phyloP scores from a whole-genome alignment of 2,113 vertebrate genomes.

The Motacilla alba region DNA sequence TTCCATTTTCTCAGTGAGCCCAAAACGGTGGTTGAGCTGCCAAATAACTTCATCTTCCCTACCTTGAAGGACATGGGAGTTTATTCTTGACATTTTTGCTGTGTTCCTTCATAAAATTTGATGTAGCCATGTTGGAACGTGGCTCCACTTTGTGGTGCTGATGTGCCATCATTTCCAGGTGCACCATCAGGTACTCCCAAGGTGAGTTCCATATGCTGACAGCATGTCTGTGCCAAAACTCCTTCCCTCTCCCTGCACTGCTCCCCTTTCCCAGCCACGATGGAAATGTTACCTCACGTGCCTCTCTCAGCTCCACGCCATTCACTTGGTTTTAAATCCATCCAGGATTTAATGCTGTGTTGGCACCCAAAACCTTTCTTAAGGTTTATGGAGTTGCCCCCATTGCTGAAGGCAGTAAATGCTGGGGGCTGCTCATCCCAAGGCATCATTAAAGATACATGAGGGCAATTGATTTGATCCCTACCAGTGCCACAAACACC shows the following conservation, averaged over 20 bases:
- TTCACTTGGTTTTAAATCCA: not conserved
- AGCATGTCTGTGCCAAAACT: not conserved
- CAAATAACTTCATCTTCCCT: not conserved
- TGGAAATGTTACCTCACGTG: not conserved
- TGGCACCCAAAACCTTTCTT: not conserved
- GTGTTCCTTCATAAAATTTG: not conserved
- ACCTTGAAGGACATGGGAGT: not conserved
- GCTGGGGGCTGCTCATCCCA: not conserved
- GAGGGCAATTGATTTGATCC: not conserved
- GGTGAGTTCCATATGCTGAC: not conserved
- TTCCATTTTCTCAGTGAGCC: not conserved
- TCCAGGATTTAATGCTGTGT: not conserved
- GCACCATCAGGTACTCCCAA: not conserved
- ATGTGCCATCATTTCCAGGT: not conserved
- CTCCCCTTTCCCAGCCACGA: fast-evolving
- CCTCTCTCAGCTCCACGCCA: not conserved
- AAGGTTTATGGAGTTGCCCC: not conserved
- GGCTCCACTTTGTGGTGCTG: not conserved
- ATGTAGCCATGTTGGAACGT: not conserved
- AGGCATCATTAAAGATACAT: not conserved
- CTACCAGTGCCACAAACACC: not conserved
- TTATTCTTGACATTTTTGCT: not conserved
- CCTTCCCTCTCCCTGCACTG: not conserved
- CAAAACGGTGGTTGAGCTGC: not conserved
- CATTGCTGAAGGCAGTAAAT: not conserved